These are phyloP conservation scores for Agrochola lota DNA, from an alignment of 2,888 invertebrate species.

Conservation along the genomic window DNA sequence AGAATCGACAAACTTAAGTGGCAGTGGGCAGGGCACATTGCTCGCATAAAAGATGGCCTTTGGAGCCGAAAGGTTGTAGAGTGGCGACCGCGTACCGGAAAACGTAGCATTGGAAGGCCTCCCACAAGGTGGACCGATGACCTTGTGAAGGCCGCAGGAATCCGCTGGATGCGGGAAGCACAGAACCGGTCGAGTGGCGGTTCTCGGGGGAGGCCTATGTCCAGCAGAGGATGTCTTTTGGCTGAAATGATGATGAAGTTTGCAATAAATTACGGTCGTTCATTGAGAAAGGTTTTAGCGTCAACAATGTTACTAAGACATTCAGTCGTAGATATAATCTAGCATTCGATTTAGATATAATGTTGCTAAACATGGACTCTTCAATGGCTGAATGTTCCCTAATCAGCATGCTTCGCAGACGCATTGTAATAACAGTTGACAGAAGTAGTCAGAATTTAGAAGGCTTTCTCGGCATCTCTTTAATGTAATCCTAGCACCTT, in stretches of 20 bases:
- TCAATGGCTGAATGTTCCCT: background rate
- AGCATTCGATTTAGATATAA: background rate
- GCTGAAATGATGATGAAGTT: background rate
- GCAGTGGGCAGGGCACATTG: no score
- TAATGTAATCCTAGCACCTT: background rate
- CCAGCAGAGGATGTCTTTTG: no score
- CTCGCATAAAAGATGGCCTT: no score
- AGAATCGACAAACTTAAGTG: no score
- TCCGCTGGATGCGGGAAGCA: no score
- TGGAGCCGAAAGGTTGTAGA: no score
- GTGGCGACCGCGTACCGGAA: no score
- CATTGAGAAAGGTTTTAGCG: background rate
- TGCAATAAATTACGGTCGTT: background rate
- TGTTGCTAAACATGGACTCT: background rate
- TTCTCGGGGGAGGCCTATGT: no score
- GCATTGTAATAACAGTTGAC: background rate
- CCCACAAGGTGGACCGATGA: no score
- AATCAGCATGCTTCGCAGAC: background rate
- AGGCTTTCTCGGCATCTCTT: background rate
- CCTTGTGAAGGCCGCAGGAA: no score
- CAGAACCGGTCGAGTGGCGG: no score
- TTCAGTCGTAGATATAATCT: background rate
- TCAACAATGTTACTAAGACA: background rate
- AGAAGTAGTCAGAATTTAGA: background rate
- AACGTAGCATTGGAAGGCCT: no score